phyloP scores from a whole-genome alignment of 1,140 invertebrate genomes.

The Atta texana region DNA sequence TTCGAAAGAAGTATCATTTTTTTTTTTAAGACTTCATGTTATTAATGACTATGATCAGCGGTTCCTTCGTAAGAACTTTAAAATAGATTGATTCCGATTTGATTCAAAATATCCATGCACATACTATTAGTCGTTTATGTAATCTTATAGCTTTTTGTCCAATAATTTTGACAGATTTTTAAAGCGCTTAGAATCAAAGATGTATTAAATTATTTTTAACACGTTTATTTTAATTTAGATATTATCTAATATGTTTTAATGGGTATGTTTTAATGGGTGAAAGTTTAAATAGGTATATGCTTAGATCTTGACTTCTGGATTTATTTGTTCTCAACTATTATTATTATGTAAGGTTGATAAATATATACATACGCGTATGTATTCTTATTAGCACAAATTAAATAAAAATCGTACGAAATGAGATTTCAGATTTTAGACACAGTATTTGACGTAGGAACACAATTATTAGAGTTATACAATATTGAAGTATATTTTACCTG shows the following conservation, averaged over 20 bases:
- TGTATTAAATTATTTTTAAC: not conserved
- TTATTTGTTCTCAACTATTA: not conserved
- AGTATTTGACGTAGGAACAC: not conserved
- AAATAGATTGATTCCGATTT: not conserved
- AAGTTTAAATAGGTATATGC: not conserved
- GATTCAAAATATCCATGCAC: not conserved
- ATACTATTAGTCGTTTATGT: not conserved
- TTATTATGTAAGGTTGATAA: not conserved
- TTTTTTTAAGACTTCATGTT: not conserved
- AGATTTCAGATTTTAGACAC: not conserved
- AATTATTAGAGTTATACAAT: not conserved
- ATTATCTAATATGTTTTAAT: not conserved
- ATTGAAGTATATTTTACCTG: not conserved
- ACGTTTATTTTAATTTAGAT: not conserved
- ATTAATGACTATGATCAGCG: slow-evolving; percentile 8
- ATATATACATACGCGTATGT: not conserved
- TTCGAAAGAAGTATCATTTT: slow-evolving; percentile 10
- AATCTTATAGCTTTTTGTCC: not conserved
- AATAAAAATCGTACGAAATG: not conserved
- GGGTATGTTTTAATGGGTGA: too few species aligned
- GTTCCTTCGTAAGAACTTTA: not conserved
- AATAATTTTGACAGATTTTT: not conserved
- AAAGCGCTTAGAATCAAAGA: not conserved
- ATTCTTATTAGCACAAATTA: not conserved
- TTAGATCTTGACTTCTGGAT: not conserved